Evolutionary conservation across 2,797 vertebrate genomes (phyloP), one percentile per base, ranked within the genome.

Genomic region (Sus cebifrons): DNA sequence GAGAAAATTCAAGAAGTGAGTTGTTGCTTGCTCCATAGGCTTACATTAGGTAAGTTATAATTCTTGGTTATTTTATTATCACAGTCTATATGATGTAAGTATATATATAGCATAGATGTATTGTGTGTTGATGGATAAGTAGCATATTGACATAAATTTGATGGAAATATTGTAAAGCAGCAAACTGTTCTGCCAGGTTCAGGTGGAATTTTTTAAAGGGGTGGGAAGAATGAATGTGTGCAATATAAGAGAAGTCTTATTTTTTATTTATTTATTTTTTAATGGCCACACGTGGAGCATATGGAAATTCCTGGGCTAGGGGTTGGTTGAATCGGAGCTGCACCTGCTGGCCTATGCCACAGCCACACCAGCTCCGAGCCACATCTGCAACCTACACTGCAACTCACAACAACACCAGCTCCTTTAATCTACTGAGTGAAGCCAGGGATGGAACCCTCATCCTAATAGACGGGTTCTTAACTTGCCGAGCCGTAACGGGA

Each of bases 1-100:
- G 99, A 99, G 98, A 91, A 98, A 84, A 96, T 99, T 93, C 99
- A 99, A 98, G 99, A 99, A 98, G 98, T 99, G 13, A 99, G 99
- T 95, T 99, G 99, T 98, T 98, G 99, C 98, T 98, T 99, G 95
- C 98, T 99, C 94, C 98, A 98, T 79, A 99, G 98, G 98, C 99
- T 99, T 85, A 99, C 99, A 0, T 98, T 99, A 98, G 99, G 99
- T 99, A 97, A 99, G 99, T 97, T 95, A 21, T 75, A 6, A 83
- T 36, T 68, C 29, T 92, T 65, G 64, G 20, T 70, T 92, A 75
- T 73, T 75, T 74, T 88, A 5, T 74, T 78, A 27, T 86, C 75
- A 23, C 12, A n/a, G 13, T 21, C 17, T 60, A 3, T 77, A 15
- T 89, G 68, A 56, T 58, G 4, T 21, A 71, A 65, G n/a, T 82